These are phyloP conservation scores for Strix aluco DNA, from an alignment of 2,113 vertebrate genomes.

Conservation along the genomic window DNA sequence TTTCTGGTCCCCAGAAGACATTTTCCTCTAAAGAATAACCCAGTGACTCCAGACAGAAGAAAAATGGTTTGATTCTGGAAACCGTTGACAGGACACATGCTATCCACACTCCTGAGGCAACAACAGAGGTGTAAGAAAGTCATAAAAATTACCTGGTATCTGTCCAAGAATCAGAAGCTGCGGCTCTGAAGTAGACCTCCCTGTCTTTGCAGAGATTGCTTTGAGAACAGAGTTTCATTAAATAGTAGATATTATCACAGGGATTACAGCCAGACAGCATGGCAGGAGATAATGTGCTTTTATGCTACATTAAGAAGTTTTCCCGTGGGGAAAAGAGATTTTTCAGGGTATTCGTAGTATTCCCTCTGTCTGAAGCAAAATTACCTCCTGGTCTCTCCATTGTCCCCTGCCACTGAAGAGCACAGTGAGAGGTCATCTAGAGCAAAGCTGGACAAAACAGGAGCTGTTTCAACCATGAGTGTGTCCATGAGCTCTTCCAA, in stretches of 20 bases:
- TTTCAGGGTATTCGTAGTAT: not conserved
- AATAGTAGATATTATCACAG: not conserved
- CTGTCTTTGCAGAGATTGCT: not conserved
- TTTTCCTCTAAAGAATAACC: not conserved
- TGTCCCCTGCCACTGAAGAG: not conserved
- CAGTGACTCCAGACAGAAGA: not conserved
- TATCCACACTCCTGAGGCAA: not conserved
- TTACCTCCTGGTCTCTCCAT: not conserved
- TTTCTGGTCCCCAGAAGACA: not conserved
- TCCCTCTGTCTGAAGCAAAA: not conserved
- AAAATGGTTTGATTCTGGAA: not conserved
- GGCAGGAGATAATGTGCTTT: not conserved
- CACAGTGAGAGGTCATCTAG: not conserved
- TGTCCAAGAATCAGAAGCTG: not conserved
- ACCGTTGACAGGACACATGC: not conserved
- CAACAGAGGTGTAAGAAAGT: not conserved
- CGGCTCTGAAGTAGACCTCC: not conserved
- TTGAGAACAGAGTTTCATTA: not conserved
- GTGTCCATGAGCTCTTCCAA: not conserved
- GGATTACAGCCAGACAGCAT: not conserved
- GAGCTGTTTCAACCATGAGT: not conserved
- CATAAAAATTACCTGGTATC: rapidly evolving
- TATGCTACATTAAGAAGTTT: not conserved
- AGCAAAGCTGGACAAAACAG: not conserved
- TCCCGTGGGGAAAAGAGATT: not conserved